A percentile compares a stretch with the other conserved stretches of the same genome.
Conservation (phyloP, 2,113 vertebrate genomes). For the Phrynocephalus versicolor region DNA sequence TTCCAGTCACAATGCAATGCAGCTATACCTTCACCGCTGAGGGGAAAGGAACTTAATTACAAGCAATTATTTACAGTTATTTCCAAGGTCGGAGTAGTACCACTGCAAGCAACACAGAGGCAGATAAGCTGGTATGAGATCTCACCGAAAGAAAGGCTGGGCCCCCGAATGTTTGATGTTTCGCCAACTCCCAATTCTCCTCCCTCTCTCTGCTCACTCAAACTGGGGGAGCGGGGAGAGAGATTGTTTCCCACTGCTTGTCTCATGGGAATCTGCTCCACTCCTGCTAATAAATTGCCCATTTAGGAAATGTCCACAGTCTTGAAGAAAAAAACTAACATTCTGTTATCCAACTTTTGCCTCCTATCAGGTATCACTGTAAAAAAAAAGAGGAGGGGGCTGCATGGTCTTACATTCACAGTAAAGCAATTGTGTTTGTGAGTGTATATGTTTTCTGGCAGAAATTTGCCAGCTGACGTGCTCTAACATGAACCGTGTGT, state of each 20-base stretch:
- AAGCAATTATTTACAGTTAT: background rate
- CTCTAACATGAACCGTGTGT: conserved; percentile 51
- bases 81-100: no score
- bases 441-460: background rate
- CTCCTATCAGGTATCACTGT: background rate
- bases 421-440: background rate
- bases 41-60: background rate
- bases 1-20: background rate
- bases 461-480: conserved; percentile 53
- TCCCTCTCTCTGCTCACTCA: background rate
- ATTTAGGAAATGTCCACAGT: background rate
- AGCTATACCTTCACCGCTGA: background rate
- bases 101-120: background rate
- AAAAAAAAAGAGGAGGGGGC: background rate
- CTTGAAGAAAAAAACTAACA: background rate
- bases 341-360: background rate
- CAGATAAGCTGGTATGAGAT: background rate
- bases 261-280: background rate
- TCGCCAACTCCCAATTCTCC: background rate
- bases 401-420: background rate
- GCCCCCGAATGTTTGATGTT: background rate
- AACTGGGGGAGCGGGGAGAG: no score
- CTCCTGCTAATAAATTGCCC: background rate
- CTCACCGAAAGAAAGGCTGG: background rate
- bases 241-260: background rate